Conservation (phyloP, 1,140 invertebrate genomes). For the Megalonaias nervosa region DNA sequence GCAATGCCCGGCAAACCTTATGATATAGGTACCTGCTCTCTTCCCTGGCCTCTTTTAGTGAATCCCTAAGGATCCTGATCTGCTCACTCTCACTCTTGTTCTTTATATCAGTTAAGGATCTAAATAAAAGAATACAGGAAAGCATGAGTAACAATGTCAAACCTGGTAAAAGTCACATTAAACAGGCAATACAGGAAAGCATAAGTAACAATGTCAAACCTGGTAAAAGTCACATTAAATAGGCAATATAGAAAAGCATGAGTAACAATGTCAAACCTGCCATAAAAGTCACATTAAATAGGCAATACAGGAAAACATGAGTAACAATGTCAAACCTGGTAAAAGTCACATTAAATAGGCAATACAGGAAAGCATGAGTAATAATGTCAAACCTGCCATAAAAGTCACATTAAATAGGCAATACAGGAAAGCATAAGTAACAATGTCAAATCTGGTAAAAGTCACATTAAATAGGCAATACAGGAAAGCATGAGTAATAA, state of each 20-base stretch:
- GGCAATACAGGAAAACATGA: too few relatives aligned
- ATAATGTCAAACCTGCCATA: background rate
- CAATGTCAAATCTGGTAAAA: background rate
- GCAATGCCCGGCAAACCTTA: background rate
- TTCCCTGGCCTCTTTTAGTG: slow-evolving; percentile 38
- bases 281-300: background rate
- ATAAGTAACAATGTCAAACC: too few relatives aligned
- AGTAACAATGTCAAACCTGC: background rate
- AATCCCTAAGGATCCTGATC: slow-evolving; percentile 37
- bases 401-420: background rate
- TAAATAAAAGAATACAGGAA: slow-evolving; percentile 18
- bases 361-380: too few relatives aligned
- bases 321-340: too few relatives aligned
- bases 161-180: background rate
- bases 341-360: too few relatives aligned
- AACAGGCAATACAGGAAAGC: too few relatives aligned
- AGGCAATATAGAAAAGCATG: too few relatives aligned
- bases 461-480: background rate
- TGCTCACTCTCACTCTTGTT: slow-evolving; percentile 46
- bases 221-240: too few relatives aligned
- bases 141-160: background rate
- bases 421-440: background rate
- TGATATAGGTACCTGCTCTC: slow-evolving; percentile 45
- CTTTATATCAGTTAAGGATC: slow-evolving; percentile 38
- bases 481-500: background rate